These are phyloP conservation scores for Scaptomyza flava DNA, from an alignment of 2,888 invertebrate genomes.

Conservation along the genomic window DNA sequence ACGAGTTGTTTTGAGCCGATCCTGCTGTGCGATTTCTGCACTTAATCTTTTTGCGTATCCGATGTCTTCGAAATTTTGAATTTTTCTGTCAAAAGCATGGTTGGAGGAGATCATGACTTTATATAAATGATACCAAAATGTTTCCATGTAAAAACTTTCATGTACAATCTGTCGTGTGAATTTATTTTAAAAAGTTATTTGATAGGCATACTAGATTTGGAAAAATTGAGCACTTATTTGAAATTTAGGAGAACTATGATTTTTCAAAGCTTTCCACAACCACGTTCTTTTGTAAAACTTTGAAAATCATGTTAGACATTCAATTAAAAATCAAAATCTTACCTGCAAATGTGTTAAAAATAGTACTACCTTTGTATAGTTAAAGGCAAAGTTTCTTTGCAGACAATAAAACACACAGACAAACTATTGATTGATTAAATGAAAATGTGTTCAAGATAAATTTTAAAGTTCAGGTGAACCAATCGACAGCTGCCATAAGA, in stretches of 20 bases:
- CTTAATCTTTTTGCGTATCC: too few species aligned
- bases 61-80: background rate
- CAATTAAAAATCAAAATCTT: too few species aligned
- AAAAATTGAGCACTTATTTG: background rate
- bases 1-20: background rate
- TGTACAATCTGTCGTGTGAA: background rate
- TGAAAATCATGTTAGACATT: too few species aligned
- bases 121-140: slow-evolving; percentile 9
- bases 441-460: slow-evolving; percentile 9
- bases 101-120: slow-evolving; percentile 13
- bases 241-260: too few species aligned
- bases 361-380: background rate
- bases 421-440: slow-evolving; percentile 2
- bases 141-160: background rate
- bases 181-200: background rate
- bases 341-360: too few species aligned
- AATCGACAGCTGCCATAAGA: slow-evolving; percentile 16
- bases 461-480: slow-evolving; percentile 8
- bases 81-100: background rate
- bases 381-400: slow-evolving; percentile 6
- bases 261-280: too few species aligned
- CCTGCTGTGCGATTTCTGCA: background rate
- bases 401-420: slow-evolving; percentile 3
- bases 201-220: slow-evolving; percentile 1
- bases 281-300: too few species aligned